Percentiles rank a stretch among this genome's conserved stretches.
Conservation (phyloP, 53 echinoderm and acorn worm genomes). For the Stichopus horrens region DNA sequence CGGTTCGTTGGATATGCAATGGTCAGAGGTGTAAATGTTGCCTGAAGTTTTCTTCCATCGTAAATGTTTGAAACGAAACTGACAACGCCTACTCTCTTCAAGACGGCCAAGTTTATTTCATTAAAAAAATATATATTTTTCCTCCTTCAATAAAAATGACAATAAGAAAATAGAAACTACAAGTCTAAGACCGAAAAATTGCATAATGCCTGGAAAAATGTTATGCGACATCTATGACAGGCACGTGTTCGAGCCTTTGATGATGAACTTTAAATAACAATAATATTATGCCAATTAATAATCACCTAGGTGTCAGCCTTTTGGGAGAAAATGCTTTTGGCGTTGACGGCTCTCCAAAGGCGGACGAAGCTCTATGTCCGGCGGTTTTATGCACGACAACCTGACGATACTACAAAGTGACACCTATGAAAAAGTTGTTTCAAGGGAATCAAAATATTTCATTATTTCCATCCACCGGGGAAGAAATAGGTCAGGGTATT, state of each 20-base stretch:
- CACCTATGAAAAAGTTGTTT: neutral
- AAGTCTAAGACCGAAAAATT: neutral
- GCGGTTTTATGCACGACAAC: neutral
- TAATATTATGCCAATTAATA: constrained; percentile 27
- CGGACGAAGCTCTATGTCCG: constrained; percentile 16
- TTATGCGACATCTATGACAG: constrained; percentile 4
- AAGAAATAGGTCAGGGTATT: constrained; percentile 14
- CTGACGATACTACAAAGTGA: constrained; percentile 16
- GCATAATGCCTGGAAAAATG: constrained; percentile 1
- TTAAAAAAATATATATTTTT: neutral
- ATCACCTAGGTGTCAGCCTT: constrained; percentile 12
- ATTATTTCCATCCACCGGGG: constrained; percentile 13
- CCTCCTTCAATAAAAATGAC: neutral
- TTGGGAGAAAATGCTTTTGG: constrained; percentile 14
- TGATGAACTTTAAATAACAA: constrained; percentile 29
- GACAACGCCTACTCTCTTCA: neutral
- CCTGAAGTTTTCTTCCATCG: neutral
- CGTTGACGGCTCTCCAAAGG: constrained; percentile 22
- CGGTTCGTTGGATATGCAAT: neutral
- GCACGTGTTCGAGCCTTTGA: constrained; percentile 20
- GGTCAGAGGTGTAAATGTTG: neutral
- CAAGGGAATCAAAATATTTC: constrained; percentile 4
- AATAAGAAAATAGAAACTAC: neutral
- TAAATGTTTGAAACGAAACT: constrained; percentile 6
- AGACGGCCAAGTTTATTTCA: neutral